These are phyloP conservation scores for Excalfactoria chinensis DNA, from an alignment of 2,113 vertebrate species.

Conservation along the genomic window DNA sequence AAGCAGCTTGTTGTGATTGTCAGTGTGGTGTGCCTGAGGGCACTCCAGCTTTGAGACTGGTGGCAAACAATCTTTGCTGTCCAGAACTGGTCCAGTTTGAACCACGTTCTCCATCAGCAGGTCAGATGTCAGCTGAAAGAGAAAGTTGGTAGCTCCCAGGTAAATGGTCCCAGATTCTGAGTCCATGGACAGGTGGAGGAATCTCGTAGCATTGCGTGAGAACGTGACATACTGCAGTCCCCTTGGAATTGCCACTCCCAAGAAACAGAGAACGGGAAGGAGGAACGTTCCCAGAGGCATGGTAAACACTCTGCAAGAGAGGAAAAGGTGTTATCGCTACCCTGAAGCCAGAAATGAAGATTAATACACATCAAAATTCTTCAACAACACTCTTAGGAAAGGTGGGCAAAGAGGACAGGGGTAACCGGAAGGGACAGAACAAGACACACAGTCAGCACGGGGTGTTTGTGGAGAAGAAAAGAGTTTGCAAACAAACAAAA, in stretches of 20 bases:
- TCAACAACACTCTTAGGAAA: neutral
- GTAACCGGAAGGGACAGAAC: neutral
- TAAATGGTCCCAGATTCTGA: slow-evolving; percentile 85
- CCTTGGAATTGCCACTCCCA: slow-evolving; percentile 65
- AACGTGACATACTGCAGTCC: slow-evolving; percentile 79
- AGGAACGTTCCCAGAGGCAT: slow-evolving; percentile 89
- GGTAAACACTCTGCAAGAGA: slow-evolving; percentile 84
- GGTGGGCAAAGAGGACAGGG: neutral
- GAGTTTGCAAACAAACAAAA: neutral
- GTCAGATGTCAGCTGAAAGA: slow-evolving; percentile 90
- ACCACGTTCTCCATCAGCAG: slow-evolving; percentile 81
- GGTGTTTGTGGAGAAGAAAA: neutral
- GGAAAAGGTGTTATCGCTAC: slow-evolving; percentile 20
- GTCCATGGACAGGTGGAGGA: slow-evolving; percentile 92
- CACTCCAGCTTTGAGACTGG: slow-evolving; percentile 88
- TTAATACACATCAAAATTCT: neutral
- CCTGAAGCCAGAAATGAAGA: neutral
- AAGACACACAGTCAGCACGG: neutral
- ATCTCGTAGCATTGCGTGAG: slow-evolving; percentile 80
- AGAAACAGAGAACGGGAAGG: slow-evolving; percentile 78
- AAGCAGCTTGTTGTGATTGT: slow-evolving; percentile 95
- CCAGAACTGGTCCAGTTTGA: slow-evolving; percentile 87
- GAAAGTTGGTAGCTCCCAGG: slow-evolving; percentile 89
- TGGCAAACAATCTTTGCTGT: slow-evolving; percentile 94
- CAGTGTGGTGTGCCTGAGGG: slow-evolving; percentile 87